Evolutionary conservation across 2,797 vertebrate genomes (phyloP).

Genomic region (Spinus pinus): DNA sequence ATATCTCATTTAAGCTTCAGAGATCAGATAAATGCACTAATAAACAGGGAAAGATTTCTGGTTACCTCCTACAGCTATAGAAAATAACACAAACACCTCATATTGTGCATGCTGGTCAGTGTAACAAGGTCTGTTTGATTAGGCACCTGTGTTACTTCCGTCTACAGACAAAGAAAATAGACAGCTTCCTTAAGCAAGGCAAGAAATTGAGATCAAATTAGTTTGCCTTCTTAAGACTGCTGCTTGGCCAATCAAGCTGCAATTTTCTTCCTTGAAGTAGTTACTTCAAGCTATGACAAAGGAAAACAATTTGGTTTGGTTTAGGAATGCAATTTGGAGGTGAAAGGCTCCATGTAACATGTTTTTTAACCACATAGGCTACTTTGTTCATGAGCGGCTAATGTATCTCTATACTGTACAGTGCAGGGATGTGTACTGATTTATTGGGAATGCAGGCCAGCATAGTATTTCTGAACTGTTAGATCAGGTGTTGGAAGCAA

Average conservation of each 20-base stretch:
- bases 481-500: background rate
- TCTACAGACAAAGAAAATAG: background rate
- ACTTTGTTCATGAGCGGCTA: background rate
- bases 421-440: background rate
- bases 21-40: background rate
- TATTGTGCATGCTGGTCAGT: background rate
- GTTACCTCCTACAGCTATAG: background rate
- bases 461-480: background rate
- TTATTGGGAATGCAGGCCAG: background rate
- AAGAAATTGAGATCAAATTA: background rate
- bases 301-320: background rate
- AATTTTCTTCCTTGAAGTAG: background rate
- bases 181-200: background rate
- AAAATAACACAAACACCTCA: background rate
- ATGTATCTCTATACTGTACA: background rate
- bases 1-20: background rate
- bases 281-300: background rate
- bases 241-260: background rate
- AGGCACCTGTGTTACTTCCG: background rate
- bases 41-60: background rate
- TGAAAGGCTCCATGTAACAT: background rate
- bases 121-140: background rate
- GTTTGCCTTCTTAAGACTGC: background rate
- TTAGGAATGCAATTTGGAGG: background rate
- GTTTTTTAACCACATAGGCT: background rate